Percentiles rank a stretch among this genome's conserved stretches.
Conservation (phyloP, 2,888 invertebrate genomes). For the Hydriomena furcata region DNA sequence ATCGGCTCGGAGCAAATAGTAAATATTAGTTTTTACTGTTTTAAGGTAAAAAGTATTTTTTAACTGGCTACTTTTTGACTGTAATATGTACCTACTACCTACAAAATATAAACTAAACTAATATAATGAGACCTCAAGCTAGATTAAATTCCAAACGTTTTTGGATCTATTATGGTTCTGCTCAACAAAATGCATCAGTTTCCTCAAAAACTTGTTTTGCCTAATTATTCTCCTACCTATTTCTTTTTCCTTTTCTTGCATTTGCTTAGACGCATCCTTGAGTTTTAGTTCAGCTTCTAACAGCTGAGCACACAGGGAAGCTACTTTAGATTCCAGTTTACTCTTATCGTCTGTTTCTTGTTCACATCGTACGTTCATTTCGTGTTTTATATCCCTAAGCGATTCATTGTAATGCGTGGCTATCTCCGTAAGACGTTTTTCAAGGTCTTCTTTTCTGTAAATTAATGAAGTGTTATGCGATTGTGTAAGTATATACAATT, state of each 20-base stretch:
- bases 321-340: constrained; percentile 50
- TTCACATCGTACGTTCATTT: constrained; percentile 53
- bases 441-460: constrained; percentile 67
- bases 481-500: too few relatives aligned
- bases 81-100: too few relatives aligned
- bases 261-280: constrained; percentile 44
- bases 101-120: background rate
- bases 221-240: constrained; percentile 42
- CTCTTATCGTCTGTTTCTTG: constrained; percentile 52
- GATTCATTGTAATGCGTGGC: constrained; percentile 61
- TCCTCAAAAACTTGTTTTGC: too few relatives aligned
- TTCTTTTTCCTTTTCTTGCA: constrained; percentile 45
- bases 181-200: too few relatives aligned
- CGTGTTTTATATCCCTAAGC: constrained; percentile 51
- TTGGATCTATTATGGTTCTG: too few relatives aligned
- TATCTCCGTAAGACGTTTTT: constrained; percentile 57
- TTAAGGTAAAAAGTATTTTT: too few relatives aligned
- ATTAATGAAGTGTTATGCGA: background rate
- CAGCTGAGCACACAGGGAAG: constrained; percentile 50
- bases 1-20: too few relatives aligned
- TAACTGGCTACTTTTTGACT: too few relatives aligned
- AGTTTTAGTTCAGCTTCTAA: constrained; percentile 51
- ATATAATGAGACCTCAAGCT: background rate
- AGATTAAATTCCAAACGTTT: background rate
- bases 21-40: too few relatives aligned